These are phyloP conservation scores for Drosophila glabriapex DNA, from an alignment of 2,888 invertebrate species.

Conservation along the genomic window DNA sequence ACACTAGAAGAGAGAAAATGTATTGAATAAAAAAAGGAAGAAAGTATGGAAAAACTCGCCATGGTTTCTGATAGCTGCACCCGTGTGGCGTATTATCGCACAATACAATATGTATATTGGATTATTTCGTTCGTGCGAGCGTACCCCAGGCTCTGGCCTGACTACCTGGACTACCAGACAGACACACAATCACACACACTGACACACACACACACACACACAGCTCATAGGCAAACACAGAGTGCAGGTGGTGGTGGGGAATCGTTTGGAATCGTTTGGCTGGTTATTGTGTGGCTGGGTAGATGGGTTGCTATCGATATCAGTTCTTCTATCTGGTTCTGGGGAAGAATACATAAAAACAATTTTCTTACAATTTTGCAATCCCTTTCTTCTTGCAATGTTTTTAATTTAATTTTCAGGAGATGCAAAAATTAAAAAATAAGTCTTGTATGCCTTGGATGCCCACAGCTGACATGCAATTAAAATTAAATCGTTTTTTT, in stretches of 20 bases:
- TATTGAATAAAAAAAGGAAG: slow-evolving; percentile 26
- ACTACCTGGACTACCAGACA: slow-evolving; percentile 25
- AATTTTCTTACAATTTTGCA: slow-evolving; percentile 46
- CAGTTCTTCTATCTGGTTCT: slow-evolving; percentile 9
- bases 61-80: slow-evolving; percentile 12
- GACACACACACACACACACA: not conserved
- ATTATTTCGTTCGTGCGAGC: slow-evolving; percentile 73
- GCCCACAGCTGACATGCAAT: not conserved
- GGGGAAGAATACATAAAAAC: slow-evolving; percentile 35
- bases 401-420: slow-evolving; percentile 16
- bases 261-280: not conserved
- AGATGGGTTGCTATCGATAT: slow-evolving; percentile 4
- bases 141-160: slow-evolving; percentile 42
- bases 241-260: not conserved
- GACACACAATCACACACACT: not conserved
- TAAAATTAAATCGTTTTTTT: not conserved
- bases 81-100: slow-evolving; percentile 69
- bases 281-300: not conserved
- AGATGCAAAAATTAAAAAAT: not conserved
- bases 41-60: slow-evolving; percentile 16
- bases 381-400: slow-evolving; percentile 5
- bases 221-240: not conserved
- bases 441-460: not conserved
- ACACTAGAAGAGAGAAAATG: slow-evolving; percentile 32
- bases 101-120: slow-evolving; percentile 81